phyloP scores from a whole-genome alignment of 2,888 invertebrate species.

The Linyphia triangularis region DNA sequence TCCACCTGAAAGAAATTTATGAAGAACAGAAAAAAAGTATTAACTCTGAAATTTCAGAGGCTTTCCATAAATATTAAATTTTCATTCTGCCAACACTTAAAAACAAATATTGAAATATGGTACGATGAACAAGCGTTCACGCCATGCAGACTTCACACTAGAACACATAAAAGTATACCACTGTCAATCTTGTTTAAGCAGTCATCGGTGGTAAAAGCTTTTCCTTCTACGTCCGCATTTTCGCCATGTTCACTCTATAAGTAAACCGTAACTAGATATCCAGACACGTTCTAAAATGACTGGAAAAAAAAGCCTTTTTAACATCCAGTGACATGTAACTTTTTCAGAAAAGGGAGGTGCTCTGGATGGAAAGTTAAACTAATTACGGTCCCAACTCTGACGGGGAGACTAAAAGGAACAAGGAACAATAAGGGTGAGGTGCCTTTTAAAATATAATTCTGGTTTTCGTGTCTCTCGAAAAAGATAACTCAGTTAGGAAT shows the following conservation, averaged over 20 bases:
- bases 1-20: too few relatives aligned
- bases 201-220: conserved; percentile 46
- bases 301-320: conserved; percentile 24
- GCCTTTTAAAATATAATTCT: neutral
- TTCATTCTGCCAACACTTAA: neutral
- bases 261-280: conserved; percentile 50
- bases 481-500: neutral
- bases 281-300: neutral
- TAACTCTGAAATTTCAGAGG: neutral
- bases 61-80: neutral
- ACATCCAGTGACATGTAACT: conserved; percentile 30
- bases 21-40: too few relatives aligned
- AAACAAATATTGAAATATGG: neutral
- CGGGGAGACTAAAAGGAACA: conserved; percentile 1
- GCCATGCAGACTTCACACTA: neutral
- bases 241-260: conserved; percentile 1
- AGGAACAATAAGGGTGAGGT: neutral
- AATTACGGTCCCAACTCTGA: conserved; percentile 32
- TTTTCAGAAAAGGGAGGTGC: conserved; percentile 12
- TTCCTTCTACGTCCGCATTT: conserved; percentile 7
- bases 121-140: neutral
- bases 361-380: conserved; percentile 38
- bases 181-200: conserved; percentile 49
- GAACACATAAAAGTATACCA: conserved; percentile 14
- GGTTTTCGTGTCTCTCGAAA: neutral